Evolutionary conservation across 1,140 invertebrate genomes (phyloP).

Genomic region (Caenorhabditis inopinata): DNA sequence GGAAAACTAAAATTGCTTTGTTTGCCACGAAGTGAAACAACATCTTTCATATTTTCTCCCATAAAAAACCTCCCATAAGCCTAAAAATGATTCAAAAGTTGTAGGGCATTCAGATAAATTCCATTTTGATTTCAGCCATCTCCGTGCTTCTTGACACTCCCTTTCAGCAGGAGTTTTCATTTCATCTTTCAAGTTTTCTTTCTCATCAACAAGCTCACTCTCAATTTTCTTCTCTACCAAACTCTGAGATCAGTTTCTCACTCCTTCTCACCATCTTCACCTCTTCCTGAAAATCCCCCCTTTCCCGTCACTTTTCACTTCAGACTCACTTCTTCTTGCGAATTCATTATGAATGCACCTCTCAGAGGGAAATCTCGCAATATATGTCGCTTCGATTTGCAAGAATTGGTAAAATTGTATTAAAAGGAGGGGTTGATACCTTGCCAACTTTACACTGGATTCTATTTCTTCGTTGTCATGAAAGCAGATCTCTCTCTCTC

Average conservation of each 20-base stretch:
- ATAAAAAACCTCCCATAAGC: too few relatives aligned
- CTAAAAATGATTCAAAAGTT: too few relatives aligned
- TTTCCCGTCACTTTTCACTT: not conserved
- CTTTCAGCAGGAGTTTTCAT: too few relatives aligned
- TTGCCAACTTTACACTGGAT: not conserved
- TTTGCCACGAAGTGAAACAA: too few relatives aligned
- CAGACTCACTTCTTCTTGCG: too few relatives aligned
- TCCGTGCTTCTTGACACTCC: too few relatives aligned
- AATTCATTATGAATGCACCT: slow-evolving; percentile 23
- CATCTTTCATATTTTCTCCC: too few relatives aligned
- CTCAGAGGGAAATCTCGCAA: not conserved
- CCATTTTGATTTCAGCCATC: too few relatives aligned
- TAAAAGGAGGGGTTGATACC: not conserved
- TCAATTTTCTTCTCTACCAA: not conserved
- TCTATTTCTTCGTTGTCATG: not conserved
- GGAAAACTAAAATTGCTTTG: too few relatives aligned
- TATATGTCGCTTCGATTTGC: not conserved
- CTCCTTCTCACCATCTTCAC: not conserved
- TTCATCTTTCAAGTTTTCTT: not conserved
- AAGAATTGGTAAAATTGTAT: not conserved
- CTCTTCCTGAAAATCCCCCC: not conserved
- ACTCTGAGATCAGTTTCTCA: slow-evolving; percentile 5
- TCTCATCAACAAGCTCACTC: not conserved
- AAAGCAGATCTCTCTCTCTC: not conserved
- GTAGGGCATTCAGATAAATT: too few relatives aligned